Evolutionary conservation across 1,140 invertebrate species (phyloP).

Genomic region (Papilio helenus): DNA sequence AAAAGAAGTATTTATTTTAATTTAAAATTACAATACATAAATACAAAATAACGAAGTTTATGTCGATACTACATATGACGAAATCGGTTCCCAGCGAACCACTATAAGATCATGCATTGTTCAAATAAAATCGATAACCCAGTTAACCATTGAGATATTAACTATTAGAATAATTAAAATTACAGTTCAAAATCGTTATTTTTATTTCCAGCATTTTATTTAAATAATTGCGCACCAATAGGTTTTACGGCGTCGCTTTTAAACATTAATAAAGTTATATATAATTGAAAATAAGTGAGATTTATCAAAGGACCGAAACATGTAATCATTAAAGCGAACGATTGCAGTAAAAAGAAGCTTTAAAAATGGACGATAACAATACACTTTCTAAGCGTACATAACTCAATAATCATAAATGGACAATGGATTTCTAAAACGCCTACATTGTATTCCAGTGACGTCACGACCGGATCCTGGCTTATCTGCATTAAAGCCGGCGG

Average conservation of each 20-base stretch:
- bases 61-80: slow-evolving; percentile 13
- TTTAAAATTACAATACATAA: slow-evolving; percentile 24
- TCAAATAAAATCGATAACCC: not conserved
- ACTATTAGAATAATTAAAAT: not conserved
- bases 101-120: not conserved
- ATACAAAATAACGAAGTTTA: slow-evolving; percentile 1
- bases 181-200: not conserved
- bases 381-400: not conserved
- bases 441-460: not conserved
- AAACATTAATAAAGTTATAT: not conserved
- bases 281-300: not conserved
- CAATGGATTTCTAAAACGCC: slow-evolving; percentile 2
- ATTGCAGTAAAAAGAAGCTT: not conserved
- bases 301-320: not conserved
- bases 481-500: slow-evolving; percentile 28
- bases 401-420: not conserved
- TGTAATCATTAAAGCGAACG: not conserved
- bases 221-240: not conserved
- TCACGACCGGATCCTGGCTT: slow-evolving; percentile 30
- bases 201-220: not conserved
- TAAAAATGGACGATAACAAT: not conserved
- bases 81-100: not conserved
- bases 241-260: not conserved
- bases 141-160: not conserved
- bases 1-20: slow-evolving; percentile 38